These are phyloP conservation scores for Sycophila sp. DNA, from an alignment of 1,140 invertebrate genomes.

Conservation along the genomic window DNA sequence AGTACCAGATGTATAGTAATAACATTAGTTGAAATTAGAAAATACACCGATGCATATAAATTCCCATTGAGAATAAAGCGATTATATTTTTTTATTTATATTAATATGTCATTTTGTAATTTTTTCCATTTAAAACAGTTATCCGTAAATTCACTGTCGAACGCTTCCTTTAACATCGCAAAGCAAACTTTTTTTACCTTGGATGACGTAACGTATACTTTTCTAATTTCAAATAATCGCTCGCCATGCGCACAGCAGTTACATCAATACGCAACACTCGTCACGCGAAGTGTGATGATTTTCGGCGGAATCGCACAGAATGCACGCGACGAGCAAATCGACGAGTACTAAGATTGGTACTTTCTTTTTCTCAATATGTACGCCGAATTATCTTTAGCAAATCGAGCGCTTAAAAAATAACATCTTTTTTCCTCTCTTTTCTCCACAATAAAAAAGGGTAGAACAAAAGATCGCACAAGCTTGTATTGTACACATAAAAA, in stretches of 20 bases:
- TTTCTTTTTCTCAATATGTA: neutral
- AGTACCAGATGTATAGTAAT: neutral
- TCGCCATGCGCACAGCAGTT: no score
- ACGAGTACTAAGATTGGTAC: slow-evolving; percentile 9
- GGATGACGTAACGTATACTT: no score
- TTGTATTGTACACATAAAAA: slow-evolving; percentile 10
- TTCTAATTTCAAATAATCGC: neutral
- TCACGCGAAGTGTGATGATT: no score
- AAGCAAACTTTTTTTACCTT: no score
- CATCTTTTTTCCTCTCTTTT: neutral
- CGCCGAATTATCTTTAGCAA: neutral
- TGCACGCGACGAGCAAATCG: slow-evolving; percentile 7
- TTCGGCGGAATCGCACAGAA: neutral
- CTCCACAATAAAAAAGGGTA: neutral
- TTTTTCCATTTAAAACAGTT: no score
- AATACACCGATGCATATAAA: neutral
- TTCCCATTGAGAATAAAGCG: neutral
- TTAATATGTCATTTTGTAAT: no score
- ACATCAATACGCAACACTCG: neutral
- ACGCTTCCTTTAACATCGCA: no score
- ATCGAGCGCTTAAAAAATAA: slow-evolving; percentile 5
- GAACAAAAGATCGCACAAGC: slow-evolving; percentile 7
- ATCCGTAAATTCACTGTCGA: no score
- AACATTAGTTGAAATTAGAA: neutral
- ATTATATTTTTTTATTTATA: no score